Evolutionary conservation across 2,888 invertebrate genomes (phyloP), one percentile per base, ranked within the genome.

Genomic region (Molorchus minor): DNA sequence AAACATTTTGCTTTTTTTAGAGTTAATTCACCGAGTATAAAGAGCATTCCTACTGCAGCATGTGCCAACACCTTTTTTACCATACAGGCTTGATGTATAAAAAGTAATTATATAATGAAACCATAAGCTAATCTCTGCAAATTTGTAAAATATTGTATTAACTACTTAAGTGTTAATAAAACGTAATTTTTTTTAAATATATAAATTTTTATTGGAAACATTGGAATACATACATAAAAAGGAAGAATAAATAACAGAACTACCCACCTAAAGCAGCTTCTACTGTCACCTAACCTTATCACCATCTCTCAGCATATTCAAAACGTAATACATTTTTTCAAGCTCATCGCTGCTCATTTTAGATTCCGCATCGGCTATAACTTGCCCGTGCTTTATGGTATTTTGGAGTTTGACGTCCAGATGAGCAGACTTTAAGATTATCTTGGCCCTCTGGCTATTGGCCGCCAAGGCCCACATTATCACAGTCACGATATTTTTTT

Each of bases 401-500:
- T 84, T 82, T 58, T 82, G 81, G 33, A 85, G 75, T 62, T 81
- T 80, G 3, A 73, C 71, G 38, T 83, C 81, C 35, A 86, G 75
- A 16, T 83, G 82, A 2, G 82, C 80, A 41, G 81, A 81, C 61
- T 85, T 82, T 10, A 84, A 77, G n/a, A 82, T 78, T 25, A 84
- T 72, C 75, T 86, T 86, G 62, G 87, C 88, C 79, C 87, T 87
- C 67, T 89, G 89, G 72, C 87, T 88, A 73, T 90, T 90, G 4
- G 88, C 87, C 3, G 87, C 84, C 41, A 90, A 71, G 0, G 88
- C 84, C 89, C 90, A 90, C 0, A 88, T 82, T 2, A 87, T 87
- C 12, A 86, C 72, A 71, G 85, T 73, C 1, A 81, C 80, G 13
- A 80, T 75, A 58, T 79, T 80, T 60, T 83, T 83, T 68, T 85